A percentile compares a stretch with the other conserved stretches of the same genome.
These are phyloP conservation scores for Tragelaphus buxtoni DNA, from an alignment of 2,113 vertebrate genomes.

Conservation along the genomic window DNA sequence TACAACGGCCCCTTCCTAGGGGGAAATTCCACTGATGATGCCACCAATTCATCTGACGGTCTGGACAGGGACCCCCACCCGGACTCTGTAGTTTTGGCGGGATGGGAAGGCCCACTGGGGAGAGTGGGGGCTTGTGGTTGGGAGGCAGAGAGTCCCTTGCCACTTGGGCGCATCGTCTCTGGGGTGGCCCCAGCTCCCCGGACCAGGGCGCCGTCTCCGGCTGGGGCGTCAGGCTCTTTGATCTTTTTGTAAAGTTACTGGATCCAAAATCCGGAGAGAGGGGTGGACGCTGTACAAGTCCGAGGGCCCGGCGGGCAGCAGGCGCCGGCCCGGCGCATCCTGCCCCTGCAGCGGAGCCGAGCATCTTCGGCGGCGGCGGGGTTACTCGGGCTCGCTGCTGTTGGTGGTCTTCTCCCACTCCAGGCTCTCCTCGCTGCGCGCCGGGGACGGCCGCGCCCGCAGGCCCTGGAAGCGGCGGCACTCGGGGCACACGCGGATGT, in stretches of 20 bases:
- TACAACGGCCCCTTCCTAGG: slow-evolving; percentile 33
- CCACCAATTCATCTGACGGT: not conserved
- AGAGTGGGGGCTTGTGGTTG: not conserved
- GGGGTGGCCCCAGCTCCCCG: not conserved
- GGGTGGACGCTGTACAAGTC: slow-evolving; percentile 69
- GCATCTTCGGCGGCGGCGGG: rapidly evolving
- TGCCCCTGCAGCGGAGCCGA: not conserved
- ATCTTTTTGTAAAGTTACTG: not conserved
- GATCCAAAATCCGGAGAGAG: slow-evolving; percentile 48
- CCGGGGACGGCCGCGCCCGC: slow-evolving; percentile 84
- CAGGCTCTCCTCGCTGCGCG: slow-evolving; percentile 92
- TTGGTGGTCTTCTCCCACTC: slow-evolving; percentile 97
- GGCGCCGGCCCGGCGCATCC: slow-evolving; percentile 60
- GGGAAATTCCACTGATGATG: not conserved
- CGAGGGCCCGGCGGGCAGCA: slow-evolving; percentile 70
- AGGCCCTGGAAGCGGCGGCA: slow-evolving; percentile 96
- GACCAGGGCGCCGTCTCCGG: slow-evolving; percentile 32
- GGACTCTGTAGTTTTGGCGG: not conserved
- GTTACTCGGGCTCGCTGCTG: slow-evolving; percentile 96
- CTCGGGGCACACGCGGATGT: slow-evolving; percentile 96
- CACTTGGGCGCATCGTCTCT: not conserved
- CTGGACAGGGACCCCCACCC: not conserved
- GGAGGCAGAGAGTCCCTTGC: not conserved
- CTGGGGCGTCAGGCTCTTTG: slow-evolving; percentile 27
- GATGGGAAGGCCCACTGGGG: not conserved